These are phyloP conservation scores for Petrocephalus zakoni DNA, from an alignment of 2,113 vertebrate genomes.

Conservation along the genomic window DNA sequence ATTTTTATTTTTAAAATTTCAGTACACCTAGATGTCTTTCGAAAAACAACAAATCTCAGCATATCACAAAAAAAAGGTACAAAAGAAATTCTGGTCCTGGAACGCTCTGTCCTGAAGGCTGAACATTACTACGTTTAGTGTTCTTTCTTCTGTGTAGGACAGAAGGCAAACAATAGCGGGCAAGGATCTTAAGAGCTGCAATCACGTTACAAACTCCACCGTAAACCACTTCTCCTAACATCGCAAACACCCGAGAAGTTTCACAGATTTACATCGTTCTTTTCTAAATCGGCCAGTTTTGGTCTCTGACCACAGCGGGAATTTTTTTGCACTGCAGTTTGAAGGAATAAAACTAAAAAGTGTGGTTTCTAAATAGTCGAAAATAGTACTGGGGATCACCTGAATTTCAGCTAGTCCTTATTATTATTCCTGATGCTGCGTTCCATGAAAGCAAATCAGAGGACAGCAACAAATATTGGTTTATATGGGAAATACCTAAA, in stretches of 20 bases:
- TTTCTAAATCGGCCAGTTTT: not conserved
- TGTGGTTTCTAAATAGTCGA: not conserved
- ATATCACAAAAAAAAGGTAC: not conserved
- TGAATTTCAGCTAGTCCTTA: not conserved
- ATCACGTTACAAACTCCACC: not conserved
- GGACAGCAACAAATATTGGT: not conserved
- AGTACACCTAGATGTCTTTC: not conserved
- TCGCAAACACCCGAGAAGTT: not conserved
- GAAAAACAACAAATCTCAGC: not conserved
- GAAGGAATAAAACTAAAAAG: not conserved
- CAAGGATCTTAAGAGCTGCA: not conserved
- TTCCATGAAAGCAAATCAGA: not conserved
- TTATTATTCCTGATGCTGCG: not conserved
- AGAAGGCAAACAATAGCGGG: not conserved
- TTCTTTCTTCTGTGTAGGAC: not conserved
- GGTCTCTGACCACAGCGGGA: not conserved
- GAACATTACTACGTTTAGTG: not conserved
- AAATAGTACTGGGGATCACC: not conserved
- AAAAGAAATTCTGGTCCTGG: not conserved
- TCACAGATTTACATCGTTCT: not conserved
- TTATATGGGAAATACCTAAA: not conserved
- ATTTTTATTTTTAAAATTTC: not conserved
- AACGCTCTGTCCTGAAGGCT: not conserved
- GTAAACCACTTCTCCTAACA: not conserved
- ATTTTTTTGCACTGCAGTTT: not conserved